These are phyloP conservation scores for Lacerta viridis DNA, from an alignment of 2,797 vertebrate genomes.

Conservation along the genomic window DNA sequence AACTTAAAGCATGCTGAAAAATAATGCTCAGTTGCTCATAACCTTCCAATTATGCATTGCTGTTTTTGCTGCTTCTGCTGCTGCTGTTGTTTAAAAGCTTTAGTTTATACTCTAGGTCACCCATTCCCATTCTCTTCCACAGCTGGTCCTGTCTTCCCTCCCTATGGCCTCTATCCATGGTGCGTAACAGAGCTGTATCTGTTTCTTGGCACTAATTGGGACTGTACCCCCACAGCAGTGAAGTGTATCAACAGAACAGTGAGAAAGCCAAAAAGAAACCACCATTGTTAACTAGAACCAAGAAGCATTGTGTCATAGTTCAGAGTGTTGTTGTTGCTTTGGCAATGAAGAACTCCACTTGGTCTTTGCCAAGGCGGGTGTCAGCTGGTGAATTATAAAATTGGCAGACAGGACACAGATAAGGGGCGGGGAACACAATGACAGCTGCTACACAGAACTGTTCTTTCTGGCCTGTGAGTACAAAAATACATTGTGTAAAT, in stretches of 20 bases:
- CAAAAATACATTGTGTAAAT: constrained; percentile 86
- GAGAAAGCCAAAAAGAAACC: constrained; percentile 62
- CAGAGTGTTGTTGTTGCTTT: constrained; percentile 77
- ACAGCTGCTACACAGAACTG: constrained; percentile 85
- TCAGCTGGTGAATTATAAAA: constrained; percentile 87
- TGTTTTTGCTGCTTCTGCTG: not conserved
- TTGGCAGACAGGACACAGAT: constrained; percentile 84
- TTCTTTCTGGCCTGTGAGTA: constrained; percentile 85
- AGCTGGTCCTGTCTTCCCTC: constrained; percentile 54
- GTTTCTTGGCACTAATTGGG: constrained; percentile 52
- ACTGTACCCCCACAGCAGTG: not conserved
- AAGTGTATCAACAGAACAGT: constrained; percentile 51
- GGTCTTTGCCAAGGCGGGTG: constrained; percentile 83
- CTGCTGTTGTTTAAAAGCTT: constrained; percentile 34
- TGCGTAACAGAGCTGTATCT: constrained; percentile 61
- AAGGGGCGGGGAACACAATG: constrained; percentile 83
- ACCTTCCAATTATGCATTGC: constrained; percentile 23
- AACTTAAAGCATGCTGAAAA: constrained; percentile 58
- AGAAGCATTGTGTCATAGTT: constrained; percentile 82
- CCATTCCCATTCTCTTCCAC: constrained; percentile 23
- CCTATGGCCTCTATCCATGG: constrained; percentile 28
- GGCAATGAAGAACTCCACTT: constrained; percentile 74
- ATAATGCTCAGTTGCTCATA: constrained; percentile 59
- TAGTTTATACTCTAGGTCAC: constrained; percentile 46
- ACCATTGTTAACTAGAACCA: constrained; percentile 74